phyloP scores from a whole-genome alignment of 2,113 vertebrate species.

The Sinocyclocheilus anophthalmus region DNA sequence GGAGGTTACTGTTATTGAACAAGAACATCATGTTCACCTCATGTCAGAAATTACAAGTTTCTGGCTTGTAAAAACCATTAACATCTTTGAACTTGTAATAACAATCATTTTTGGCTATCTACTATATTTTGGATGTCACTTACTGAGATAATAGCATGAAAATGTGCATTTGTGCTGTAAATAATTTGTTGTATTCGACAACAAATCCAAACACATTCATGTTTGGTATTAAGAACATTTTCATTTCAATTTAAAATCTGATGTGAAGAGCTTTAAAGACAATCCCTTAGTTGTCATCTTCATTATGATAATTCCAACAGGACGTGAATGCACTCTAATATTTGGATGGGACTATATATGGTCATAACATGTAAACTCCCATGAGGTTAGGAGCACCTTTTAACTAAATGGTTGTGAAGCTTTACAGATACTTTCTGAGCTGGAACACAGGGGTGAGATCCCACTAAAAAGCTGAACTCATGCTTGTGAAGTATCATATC shows the following conservation, averaged over 20 bases:
- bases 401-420: background rate
- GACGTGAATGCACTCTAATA: background rate
- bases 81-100: background rate
- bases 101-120: background rate
- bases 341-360: background rate
- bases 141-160: background rate
- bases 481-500: background rate
- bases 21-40: background rate
- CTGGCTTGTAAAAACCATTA: background rate
- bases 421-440: background rate
- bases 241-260: background rate
- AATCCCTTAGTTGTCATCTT: background rate
- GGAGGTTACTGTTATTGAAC: background rate
- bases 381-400: background rate
- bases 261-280: conserved; percentile 34
- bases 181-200: background rate
- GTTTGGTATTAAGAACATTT: background rate
- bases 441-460: background rate
- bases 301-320: background rate
- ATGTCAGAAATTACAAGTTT: background rate
- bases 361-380: background rate
- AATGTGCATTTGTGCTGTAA: background rate
- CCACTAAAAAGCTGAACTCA: background rate
- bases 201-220: background rate
- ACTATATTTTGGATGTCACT: background rate